These are phyloP conservation scores for Hofmannophila pseudospretella DNA, from an alignment of 2,888 invertebrate species.

Conservation along the genomic window DNA sequence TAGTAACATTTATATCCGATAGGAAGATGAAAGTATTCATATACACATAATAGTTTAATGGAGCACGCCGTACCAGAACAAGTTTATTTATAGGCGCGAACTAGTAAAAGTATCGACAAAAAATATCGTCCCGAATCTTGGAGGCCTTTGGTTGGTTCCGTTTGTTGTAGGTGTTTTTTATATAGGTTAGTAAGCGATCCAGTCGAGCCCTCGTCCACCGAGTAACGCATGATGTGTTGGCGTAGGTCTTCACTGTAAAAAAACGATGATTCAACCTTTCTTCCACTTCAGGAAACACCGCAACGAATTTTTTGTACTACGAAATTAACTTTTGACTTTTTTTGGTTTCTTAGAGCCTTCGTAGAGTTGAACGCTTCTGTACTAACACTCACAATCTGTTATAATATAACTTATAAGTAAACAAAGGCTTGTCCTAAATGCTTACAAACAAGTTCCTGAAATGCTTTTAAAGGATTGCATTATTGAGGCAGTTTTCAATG, in stretches of 20 bases:
- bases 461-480: conserved; percentile 16
- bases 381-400: no score
- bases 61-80: conserved; percentile 34
- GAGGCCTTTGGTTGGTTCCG: conserved; percentile 51
- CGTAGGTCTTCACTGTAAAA: conserved; percentile 48
- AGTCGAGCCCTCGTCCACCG: conserved; percentile 26
- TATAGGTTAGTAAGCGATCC: conserved; percentile 29
- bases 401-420: no score
- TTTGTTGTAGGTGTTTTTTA: conserved; percentile 44
- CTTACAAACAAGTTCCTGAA: conserved; percentile 4
- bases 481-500: conserved; percentile 16
- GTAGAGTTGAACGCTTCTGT: no score
- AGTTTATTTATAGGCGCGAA: conserved; percentile 55
- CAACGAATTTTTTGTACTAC: no score
- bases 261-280: conserved; percentile 10
- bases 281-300: neutral
- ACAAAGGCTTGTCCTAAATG: conserved; percentile 4
- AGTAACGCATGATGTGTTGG: conserved; percentile 44
- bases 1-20: neutral
- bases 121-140: conserved; percentile 57
- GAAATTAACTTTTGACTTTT: no score
- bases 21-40: conserved; percentile 31
- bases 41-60: conserved; percentile 22
- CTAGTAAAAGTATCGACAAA: conserved; percentile 52
- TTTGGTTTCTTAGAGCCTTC: no score